Evolutionary conservation across 2,888 invertebrate genomes (phyloP).

Genomic region (Mamestra brassicae): DNA sequence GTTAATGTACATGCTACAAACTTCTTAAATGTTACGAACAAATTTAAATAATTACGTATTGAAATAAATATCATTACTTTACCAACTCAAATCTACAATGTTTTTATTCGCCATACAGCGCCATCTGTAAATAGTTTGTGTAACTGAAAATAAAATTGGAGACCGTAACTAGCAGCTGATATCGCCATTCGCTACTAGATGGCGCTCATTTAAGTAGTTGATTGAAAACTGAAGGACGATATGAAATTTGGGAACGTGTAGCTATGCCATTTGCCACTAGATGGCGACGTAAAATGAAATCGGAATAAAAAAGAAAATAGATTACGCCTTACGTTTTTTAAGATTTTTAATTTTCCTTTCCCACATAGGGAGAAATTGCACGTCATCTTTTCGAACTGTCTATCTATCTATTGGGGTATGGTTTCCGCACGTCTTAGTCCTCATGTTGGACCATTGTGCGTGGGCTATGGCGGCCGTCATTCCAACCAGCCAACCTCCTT

Average conservation of each 20-base stretch:
- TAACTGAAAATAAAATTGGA: neutral
- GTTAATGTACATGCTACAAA: too few relatives aligned
- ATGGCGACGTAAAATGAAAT: slow-evolving; percentile 40
- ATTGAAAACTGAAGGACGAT: neutral
- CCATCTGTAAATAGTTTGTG: slow-evolving; percentile 28
- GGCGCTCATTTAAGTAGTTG: slow-evolving; percentile 17
- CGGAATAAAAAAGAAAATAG: too few relatives aligned
- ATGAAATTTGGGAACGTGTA: neutral
- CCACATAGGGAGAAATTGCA: neutral
- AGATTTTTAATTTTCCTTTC: neutral
- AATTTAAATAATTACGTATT: neutral
- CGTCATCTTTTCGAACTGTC: neutral
- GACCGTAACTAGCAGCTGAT: neutral
- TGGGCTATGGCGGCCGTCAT: too few relatives aligned
- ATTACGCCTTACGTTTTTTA: neutral
- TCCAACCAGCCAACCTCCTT: too few relatives aligned
- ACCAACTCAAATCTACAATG: neutral
- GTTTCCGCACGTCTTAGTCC: too few relatives aligned
- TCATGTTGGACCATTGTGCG: too few relatives aligned
- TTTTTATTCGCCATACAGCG: neutral
- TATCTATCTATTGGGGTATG: too few relatives aligned
- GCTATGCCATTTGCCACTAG: slow-evolving; percentile 33
- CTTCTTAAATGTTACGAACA: neutral
- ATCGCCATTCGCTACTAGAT: slow-evolving; percentile 27
- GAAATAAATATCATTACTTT: neutral